Conservation (phyloP, 2,797 vertebrate species). For the Typhlichthys eigenmanni region DNA sequence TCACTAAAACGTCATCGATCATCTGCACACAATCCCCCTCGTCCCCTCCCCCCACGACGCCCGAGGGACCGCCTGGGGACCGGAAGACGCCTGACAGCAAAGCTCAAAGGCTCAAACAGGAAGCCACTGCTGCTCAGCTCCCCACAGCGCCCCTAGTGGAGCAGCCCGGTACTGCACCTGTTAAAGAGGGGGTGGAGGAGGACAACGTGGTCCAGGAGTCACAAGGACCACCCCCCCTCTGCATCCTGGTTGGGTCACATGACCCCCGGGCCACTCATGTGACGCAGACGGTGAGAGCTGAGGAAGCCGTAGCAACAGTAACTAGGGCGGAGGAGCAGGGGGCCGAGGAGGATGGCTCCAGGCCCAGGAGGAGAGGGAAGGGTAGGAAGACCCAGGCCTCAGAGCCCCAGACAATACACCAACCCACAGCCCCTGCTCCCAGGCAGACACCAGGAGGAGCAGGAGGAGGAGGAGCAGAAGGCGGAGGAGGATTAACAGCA, state of each 20-base stretch:
- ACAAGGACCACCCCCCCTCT: constrained; percentile 26
- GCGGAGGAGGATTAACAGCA: no score
- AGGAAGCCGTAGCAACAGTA: constrained; percentile 30
- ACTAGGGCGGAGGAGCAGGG: constrained; percentile 54
- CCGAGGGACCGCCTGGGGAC: constrained; percentile 3
- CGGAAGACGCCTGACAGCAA: constrained; percentile 22
- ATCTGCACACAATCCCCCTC: constrained; percentile 1
- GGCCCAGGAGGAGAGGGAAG: constrained; percentile 66
- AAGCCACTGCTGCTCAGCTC: constrained; percentile 10
- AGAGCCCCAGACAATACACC: constrained; percentile 42
- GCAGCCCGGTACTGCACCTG: constrained; percentile 23
- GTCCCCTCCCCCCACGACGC: constrained; percentile 17
- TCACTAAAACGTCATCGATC: constrained; percentile 7
- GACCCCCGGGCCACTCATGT: constrained; percentile 11
- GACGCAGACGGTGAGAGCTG: constrained; percentile 35
- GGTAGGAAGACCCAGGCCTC: constrained; percentile 58
- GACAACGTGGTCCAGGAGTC: constrained; percentile 25
- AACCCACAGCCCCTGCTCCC: constrained; percentile 28
- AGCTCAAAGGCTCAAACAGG: constrained; percentile 18
- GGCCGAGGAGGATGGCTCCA: constrained; percentile 49
- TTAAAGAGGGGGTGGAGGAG: constrained; percentile 36
- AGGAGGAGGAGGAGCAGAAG: no score
- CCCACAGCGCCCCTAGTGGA: constrained; percentile 36
- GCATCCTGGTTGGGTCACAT: constrained; percentile 11
- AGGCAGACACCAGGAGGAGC: no score